Conservation (phyloP, 2,113 vertebrate genomes). For the Halcyon senegalensis region DNA sequence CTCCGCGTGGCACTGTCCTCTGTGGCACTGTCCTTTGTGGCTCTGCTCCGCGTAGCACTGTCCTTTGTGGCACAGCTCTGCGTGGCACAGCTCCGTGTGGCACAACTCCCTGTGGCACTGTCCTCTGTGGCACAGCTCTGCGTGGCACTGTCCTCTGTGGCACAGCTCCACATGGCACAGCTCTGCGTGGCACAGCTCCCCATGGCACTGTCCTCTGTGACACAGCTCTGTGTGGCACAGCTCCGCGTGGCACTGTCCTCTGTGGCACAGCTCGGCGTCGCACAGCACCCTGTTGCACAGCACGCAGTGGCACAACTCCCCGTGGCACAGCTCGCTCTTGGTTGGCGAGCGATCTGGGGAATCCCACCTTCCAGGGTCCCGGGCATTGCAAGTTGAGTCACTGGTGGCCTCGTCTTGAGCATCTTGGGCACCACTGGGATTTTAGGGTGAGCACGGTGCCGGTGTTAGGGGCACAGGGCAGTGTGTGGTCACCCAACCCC, state of each 20-base stretch:
- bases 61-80: no score
- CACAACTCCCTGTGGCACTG: not conserved
- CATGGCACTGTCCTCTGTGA: not conserved
- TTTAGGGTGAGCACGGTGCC: rapidly evolving
- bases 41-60: not conserved
- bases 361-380: rapidly evolving
- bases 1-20: not conserved
- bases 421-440: rapidly evolving
- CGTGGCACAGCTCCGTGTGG: not conserved
- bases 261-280: no score
- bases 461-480: rapidly evolving
- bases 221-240: no score
- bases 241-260: no score
- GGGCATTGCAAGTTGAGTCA: rapidly evolving
- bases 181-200: not conserved
- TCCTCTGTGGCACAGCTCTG: not conserved
- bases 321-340: rapidly evolving
- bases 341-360: rapidly evolving
- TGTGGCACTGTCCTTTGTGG: no score
- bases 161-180: no score
- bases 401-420: not conserved
- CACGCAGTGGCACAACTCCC: not conserved
- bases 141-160: no score
- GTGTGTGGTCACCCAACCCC: rapidly evolving
- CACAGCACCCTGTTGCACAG: rapidly evolving